phyloP scores from a whole-genome alignment of 2,113 vertebrate species.

The Epinephelus moara region DNA sequence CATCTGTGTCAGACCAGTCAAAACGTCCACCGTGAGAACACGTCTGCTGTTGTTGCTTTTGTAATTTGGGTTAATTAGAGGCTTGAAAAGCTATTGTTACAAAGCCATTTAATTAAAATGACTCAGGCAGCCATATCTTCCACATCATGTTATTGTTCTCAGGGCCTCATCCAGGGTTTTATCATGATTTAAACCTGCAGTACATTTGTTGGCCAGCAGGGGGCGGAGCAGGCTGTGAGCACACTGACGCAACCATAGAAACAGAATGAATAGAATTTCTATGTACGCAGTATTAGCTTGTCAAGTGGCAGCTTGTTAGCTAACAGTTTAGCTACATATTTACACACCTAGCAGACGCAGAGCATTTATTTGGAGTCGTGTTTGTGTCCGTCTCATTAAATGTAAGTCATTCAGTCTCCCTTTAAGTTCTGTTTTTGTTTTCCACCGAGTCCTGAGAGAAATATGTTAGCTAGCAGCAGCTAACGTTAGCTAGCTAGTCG shows the following conservation, averaged over 20 bases:
- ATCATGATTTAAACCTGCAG: too few species aligned
- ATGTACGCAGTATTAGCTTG: neutral
- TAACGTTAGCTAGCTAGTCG: neutral
- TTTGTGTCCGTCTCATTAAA: too few species aligned
- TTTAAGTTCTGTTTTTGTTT: neutral
- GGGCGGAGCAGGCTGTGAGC: neutral
- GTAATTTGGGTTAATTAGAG: neutral
- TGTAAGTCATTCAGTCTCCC: neutral
- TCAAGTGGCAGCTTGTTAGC: neutral
- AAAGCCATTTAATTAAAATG: neutral
- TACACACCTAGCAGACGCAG: neutral
- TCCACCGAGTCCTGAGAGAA: neutral
- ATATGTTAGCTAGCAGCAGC: too few species aligned
- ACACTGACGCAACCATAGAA: neutral
- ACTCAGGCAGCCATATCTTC: neutral
- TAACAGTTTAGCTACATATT: neutral
- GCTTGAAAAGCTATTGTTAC: neutral
- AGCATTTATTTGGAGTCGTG: neutral
- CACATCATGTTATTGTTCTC: too few species aligned
- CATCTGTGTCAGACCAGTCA: conserved; percentile 10
- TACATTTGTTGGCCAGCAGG: too few species aligned
- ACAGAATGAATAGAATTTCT: too few species aligned
- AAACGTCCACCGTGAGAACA: neutral
- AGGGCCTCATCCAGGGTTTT: neutral
- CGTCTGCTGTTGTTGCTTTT: neutral